These are phyloP conservation scores for Gandaritis pyraliata DNA, from an alignment of 2,888 invertebrate species.

Conservation along the genomic window DNA sequence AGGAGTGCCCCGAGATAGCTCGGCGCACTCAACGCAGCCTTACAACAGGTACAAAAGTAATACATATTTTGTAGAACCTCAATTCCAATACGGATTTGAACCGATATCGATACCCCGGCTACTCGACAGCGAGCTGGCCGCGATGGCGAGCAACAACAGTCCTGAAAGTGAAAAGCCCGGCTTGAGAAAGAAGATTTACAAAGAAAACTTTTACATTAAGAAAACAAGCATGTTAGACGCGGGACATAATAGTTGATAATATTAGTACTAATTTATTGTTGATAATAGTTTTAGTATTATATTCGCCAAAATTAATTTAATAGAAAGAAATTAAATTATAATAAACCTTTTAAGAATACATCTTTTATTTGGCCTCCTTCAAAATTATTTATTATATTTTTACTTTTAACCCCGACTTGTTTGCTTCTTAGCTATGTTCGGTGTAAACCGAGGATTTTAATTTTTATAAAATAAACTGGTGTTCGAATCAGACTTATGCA, in stretches of 20 bases:
- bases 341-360: not conserved
- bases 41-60: constrained; percentile 59
- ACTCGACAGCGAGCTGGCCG: constrained; percentile 72
- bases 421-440: too few relatives aligned
- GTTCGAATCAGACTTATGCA: not conserved
- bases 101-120: constrained; percentile 68
- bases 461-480: too few relatives aligned
- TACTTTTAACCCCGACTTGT: too few relatives aligned
- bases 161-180: constrained; percentile 73
- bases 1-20: constrained; percentile 61
- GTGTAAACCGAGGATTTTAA: too few relatives aligned
- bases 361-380: too few relatives aligned
- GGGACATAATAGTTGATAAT: constrained; percentile 55
- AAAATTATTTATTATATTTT: too few relatives aligned
- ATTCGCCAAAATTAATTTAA: constrained; percentile 48
- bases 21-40: constrained; percentile 65
- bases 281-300: constrained; percentile 52
- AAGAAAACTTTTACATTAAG: constrained; percentile 79
- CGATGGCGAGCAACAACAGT: constrained; percentile 73
- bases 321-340: constrained; percentile 27
- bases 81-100: constrained; percentile 80
- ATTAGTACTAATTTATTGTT: constrained; percentile 71
- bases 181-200: constrained; percentile 72
- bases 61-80: constrained; percentile 76
- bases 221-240: constrained; percentile 71